Conservation (phyloP, 1,140 invertebrate genomes). For the Drosophila rhopaloa region DNA sequence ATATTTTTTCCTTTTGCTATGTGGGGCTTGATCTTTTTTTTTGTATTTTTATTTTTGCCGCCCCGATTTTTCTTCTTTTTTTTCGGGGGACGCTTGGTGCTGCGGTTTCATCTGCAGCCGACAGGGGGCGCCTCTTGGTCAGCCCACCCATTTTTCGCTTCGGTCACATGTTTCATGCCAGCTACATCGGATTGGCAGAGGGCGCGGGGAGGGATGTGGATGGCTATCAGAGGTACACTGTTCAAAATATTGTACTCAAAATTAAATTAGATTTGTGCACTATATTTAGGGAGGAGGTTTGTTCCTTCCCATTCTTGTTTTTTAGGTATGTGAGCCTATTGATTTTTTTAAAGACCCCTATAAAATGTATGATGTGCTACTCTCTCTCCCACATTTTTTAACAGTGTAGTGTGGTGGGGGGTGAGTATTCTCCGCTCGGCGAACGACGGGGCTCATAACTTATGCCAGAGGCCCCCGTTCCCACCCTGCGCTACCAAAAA, state of each 20-base stretch:
- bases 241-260: background rate
- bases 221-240: background rate
- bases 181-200: slow-evolving; percentile 51
- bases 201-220: background rate
- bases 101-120: slow-evolving; percentile 77
- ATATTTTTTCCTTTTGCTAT: slow-evolving; percentile 3
- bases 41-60: background rate
- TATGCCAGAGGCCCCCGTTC: slow-evolving; percentile 51
- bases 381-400: background rate
- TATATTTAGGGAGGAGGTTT: too few relatives aligned
- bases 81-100: slow-evolving; percentile 24
- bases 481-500: slow-evolving; percentile 49
- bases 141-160: slow-evolving; percentile 42
- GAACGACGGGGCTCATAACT: slow-evolving; percentile 61
- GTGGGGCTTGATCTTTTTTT: slow-evolving; percentile 15
- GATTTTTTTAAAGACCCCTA: too few relatives aligned
- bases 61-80: slow-evolving; percentile 1
- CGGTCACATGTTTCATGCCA: slow-evolving; percentile 81
- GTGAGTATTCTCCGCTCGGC: background rate
- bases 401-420: background rate
- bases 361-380: too few relatives aligned
- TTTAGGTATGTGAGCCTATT: too few relatives aligned
- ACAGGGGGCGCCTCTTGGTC: slow-evolving; percentile 54
- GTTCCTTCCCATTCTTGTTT: too few relatives aligned
- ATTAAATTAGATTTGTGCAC: too few relatives aligned